Conservation (phyloP, 2,888 invertebrate species). For the Allygus modestus region DNA sequence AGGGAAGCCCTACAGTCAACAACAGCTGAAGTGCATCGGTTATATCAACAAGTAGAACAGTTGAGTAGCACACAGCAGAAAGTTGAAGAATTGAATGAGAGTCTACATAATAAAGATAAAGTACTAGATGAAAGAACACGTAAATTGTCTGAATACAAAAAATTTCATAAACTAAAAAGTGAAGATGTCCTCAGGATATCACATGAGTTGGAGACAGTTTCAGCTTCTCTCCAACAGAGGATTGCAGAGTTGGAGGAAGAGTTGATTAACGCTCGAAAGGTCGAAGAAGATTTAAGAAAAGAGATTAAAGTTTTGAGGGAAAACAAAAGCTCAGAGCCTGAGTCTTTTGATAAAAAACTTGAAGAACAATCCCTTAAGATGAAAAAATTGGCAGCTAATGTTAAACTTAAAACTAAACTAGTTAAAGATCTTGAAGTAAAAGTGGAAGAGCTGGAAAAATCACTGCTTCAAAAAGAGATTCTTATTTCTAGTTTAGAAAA, state of each 20-base stretch:
- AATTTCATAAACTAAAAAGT: conserved; percentile 63
- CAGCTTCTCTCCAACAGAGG: conserved; percentile 47
- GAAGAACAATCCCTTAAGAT: conserved; percentile 54
- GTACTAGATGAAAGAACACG: conserved; percentile 75
- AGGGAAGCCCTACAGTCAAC: conserved; percentile 54
- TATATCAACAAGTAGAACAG: conserved; percentile 58
- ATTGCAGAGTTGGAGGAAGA: conserved; percentile 54
- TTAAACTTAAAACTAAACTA: conserved; percentile 84
- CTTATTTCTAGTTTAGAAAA: conserved; percentile 38
- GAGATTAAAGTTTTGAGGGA: conserved; percentile 33
- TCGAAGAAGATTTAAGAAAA: conserved; percentile 43
- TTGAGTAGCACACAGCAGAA: conserved; percentile 75
- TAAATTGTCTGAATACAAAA: conserved; percentile 63
- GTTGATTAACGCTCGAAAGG: conserved; percentile 19
- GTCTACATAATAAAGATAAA: conserved; percentile 84
- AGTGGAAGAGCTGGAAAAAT: conserved; percentile 61
- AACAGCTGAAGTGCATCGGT: conserved; percentile 47
- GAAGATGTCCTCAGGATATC: conserved; percentile 64
- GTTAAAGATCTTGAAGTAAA: conserved; percentile 81
- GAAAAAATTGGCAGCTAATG: conserved; percentile 86
- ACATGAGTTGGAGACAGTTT: conserved; percentile 59
- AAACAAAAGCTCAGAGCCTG: background rate
- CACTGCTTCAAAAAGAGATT: conserved; percentile 62
- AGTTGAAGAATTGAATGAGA: conserved; percentile 79
- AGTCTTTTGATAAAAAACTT: conserved; percentile 22